Conservation (phyloP, 2,888 invertebrate genomes). For the Plemyria rubiginata region DNA sequence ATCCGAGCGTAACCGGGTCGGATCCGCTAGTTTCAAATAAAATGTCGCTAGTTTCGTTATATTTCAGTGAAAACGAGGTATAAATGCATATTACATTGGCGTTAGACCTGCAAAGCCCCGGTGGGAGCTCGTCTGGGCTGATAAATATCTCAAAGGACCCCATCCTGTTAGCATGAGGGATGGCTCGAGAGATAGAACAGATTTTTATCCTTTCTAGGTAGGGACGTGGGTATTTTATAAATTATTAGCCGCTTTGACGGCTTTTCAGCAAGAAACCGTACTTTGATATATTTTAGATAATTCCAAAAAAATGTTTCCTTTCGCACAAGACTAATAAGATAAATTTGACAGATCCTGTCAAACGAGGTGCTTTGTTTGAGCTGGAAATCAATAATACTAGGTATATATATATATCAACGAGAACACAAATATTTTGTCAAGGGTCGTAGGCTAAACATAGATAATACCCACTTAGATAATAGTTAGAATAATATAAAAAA, state of each 20-base stretch:
- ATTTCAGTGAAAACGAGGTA: constrained; percentile 28
- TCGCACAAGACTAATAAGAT: no score
- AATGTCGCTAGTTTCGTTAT: constrained; percentile 17
- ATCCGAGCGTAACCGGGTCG: no score
- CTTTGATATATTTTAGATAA: no score
- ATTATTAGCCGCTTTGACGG: neutral
- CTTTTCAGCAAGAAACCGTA: neutral
- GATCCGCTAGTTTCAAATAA: neutral
- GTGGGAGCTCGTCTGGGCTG: constrained; percentile 37
- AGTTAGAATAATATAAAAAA: no score
- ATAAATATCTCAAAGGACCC: constrained; percentile 42
- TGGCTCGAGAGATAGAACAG: constrained; percentile 36
- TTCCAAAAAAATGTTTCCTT: no score
- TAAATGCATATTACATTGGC: constrained; percentile 36
- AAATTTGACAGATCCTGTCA: no score
- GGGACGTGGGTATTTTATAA: constrained; percentile 5
- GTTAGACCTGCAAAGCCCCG: constrained; percentile 38
- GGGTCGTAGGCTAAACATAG: no score
- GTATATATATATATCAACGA: no score
- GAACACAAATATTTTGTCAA: no score
- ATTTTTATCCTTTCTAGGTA: constrained; percentile 33
- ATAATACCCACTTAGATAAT: no score
- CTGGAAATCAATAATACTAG: no score
- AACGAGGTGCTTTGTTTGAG: no score
- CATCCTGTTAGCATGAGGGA: constrained; percentile 40